Percentiles rank a stretch among this genome's conserved stretches.
phyloP scores from a whole-genome alignment of 1,140 invertebrate genomes.

The Druon quercuslanigerum region DNA sequence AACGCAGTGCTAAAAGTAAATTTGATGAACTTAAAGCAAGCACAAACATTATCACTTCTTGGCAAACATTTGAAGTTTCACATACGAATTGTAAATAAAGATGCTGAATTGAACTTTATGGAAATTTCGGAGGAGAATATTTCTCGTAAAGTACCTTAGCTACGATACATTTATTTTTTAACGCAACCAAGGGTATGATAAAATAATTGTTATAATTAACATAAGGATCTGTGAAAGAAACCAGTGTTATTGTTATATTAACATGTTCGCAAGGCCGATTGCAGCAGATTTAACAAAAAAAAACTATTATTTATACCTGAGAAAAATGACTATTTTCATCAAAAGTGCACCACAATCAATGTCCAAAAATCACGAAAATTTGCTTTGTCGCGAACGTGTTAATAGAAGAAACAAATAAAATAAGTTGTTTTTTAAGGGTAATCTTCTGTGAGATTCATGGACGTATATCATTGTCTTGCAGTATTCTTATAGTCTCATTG shows the following conservation, averaged over 20 bases:
- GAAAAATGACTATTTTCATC: background rate
- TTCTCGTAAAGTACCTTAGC: conserved; percentile 3
- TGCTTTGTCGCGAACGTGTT: conserved; percentile 2
- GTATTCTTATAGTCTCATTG: conserved; percentile 23
- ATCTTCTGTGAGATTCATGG: background rate
- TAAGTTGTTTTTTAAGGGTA: background rate
- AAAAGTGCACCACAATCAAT: background rate
- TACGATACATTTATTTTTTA: conserved; percentile 29
- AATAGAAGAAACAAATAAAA: conserved; percentile 2
- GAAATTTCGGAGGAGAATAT: conserved; percentile 7
- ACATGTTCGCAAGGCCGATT: conserved; percentile 8
- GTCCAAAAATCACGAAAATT: background rate
- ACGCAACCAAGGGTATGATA: conserved; percentile 27
- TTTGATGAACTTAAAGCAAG: conserved; percentile 17
- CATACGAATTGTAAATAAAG: conserved; percentile 10
- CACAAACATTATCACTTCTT: conserved; percentile 16
- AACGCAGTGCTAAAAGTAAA: background rate
- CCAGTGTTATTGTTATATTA: conserved; percentile 24
- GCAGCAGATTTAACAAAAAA: background rate
- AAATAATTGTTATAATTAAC: conserved; percentile 29
- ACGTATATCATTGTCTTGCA: conserved; percentile 26
- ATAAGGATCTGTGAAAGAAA: conserved; percentile 19
- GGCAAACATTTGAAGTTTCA: conserved; percentile 5
- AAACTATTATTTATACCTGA: background rate
- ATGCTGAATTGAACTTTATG: background rate